A percentile compares a stretch with the other conserved stretches of the same genome.
phyloP scores from a whole-genome alignment of 2,113 vertebrate genomes.

The Lanius ludovicianus region DNA sequence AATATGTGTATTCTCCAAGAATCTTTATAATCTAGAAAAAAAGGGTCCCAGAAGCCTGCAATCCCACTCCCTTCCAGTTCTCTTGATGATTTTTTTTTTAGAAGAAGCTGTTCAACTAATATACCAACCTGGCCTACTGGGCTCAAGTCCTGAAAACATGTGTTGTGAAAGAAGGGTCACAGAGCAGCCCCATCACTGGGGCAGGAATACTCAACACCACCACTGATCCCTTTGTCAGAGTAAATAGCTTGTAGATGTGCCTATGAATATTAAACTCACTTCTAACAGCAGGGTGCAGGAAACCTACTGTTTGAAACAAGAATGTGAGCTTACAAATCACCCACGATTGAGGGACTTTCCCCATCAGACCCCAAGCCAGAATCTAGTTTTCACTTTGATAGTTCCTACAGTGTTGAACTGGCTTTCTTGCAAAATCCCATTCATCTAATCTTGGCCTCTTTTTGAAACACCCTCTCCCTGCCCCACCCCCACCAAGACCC shows the following conservation, averaged over 20 bases:
- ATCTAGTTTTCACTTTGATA: neutral
- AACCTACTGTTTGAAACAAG: neutral
- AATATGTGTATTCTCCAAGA: neutral
- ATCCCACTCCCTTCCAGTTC: neutral
- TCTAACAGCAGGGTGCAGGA: neutral
- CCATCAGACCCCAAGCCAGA: neutral
- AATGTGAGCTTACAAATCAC: conserved; percentile 9
- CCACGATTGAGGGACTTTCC: neutral
- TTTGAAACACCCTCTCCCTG: neutral
- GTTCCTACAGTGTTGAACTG: neutral
- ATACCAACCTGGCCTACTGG: neutral
- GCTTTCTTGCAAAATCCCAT: neutral
- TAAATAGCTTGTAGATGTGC: neutral
- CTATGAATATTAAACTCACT: conserved; percentile 18
- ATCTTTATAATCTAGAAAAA: neutral
- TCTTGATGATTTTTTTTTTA: neutral
- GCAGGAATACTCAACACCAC: neutral
- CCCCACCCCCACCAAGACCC: no score
- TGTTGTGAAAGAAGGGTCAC: neutral
- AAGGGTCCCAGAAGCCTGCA: neutral
- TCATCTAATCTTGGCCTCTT: neutral
- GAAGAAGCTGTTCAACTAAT: neutral
- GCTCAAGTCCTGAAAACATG: neutral
- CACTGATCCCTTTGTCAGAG: neutral
- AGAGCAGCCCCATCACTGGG: neutral